phyloP scores from a whole-genome alignment of 1,140 invertebrate genomes.

The Tetraneura akinire region DNA sequence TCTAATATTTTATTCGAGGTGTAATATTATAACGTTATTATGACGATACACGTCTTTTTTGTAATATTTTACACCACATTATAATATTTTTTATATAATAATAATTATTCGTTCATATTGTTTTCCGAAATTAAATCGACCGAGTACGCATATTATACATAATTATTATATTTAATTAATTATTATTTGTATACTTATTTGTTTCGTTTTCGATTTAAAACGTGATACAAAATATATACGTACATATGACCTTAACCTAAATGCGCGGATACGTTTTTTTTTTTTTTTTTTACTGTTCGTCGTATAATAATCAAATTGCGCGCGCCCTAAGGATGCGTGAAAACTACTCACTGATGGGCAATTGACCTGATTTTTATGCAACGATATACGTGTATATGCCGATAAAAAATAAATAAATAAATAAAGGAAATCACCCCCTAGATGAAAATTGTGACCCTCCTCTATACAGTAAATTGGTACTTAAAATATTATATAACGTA shows the following conservation, averaged over 20 bases:
- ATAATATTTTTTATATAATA: too few relatives aligned
- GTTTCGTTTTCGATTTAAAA: too few relatives aligned
- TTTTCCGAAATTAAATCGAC: too few relatives aligned
- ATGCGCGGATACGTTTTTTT: background rate
- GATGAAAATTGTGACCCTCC: slow-evolving; percentile 25
- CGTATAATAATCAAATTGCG: background rate
- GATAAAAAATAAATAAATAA: slow-evolving; percentile 34
- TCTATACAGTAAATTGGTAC: background rate
- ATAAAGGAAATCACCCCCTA: slow-evolving; percentile 46
- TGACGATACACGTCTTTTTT: too few relatives aligned
- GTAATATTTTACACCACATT: too few relatives aligned
- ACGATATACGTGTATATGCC: slow-evolving; percentile 8
- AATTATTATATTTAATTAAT: too few relatives aligned
- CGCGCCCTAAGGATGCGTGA: slow-evolving; percentile 22
- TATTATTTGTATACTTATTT: too few relatives aligned
- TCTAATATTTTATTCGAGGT: too few relatives aligned
- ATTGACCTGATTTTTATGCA: slow-evolving; percentile 40
- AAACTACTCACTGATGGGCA: slow-evolving; percentile 44
- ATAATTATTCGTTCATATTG: too few relatives aligned
- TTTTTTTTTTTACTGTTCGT: background rate
- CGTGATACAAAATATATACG: too few relatives aligned
- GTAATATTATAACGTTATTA: too few relatives aligned
- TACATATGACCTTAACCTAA: background rate
- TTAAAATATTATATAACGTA: slow-evolving; percentile 17
- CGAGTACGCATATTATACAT: too few relatives aligned